Evolutionary conservation across 2,888 invertebrate species (phyloP).

Genomic region (Nomada hirtipes): DNA sequence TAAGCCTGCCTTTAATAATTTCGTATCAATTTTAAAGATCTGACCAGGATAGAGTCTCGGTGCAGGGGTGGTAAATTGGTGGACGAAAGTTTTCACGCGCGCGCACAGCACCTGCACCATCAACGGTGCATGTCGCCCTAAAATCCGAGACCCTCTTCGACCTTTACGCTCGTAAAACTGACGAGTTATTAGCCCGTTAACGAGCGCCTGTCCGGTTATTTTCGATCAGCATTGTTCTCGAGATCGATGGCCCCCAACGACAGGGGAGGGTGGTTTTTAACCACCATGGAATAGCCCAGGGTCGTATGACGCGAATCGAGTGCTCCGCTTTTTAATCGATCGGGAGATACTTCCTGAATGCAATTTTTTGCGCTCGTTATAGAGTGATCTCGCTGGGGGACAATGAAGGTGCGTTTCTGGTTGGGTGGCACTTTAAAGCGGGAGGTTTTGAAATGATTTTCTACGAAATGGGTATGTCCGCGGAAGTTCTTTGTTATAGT

Average conservation of each 20-base stretch:
- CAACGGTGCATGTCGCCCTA: constrained; percentile 73
- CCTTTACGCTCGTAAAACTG: constrained; percentile 70
- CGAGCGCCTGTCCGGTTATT: constrained; percentile 67
- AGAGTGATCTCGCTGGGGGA: background rate
- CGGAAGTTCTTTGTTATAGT: too few relatives aligned
- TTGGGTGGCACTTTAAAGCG: constrained; percentile 5
- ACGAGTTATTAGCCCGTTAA: constrained; percentile 76
- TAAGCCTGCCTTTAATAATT: too few relatives aligned
- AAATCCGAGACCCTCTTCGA: constrained; percentile 56
- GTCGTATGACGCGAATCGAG: constrained; percentile 14
- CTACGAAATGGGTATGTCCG: background rate
- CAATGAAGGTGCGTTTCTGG: constrained; percentile 29
- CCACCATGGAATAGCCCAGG: background rate
- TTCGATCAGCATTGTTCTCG: constrained; percentile 56
- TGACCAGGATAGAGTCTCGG: constrained; percentile 6
- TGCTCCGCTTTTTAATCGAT: constrained; percentile 24
- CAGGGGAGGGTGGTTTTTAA: constrained; percentile 9
- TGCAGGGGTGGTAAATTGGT: constrained; percentile 37
- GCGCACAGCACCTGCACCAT: constrained; percentile 70
- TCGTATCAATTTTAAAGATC: background rate
- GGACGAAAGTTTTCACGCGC: constrained; percentile 45
- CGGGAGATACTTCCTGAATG: constrained; percentile 18
- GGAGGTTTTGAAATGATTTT: background rate
- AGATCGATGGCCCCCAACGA: background rate
- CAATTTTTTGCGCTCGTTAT: constrained; percentile 6